A percentile compares a stretch with the other conserved stretches of the same genome.
These are phyloP conservation scores for Echinops telfairi DNA, from an alignment of 2,113 vertebrate species.

Conservation along the genomic window DNA sequence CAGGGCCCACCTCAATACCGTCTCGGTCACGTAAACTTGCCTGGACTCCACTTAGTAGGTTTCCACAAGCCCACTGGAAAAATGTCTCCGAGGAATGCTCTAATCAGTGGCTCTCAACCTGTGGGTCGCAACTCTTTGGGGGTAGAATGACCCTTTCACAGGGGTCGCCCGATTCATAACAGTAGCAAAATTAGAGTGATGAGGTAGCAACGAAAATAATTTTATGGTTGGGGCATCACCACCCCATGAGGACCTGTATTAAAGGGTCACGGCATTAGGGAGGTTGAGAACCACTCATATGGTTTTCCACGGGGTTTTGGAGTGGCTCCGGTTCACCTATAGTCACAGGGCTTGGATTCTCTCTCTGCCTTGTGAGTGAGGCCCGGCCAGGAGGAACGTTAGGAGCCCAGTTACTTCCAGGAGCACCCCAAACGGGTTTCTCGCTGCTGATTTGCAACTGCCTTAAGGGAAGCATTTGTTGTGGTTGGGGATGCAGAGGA, in stretches of 20 bases:
- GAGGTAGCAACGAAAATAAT: no score
- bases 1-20: neutral
- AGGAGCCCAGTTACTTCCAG: neutral
- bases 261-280: no score
- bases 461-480: neutral
- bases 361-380: neutral
- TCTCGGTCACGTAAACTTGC: neutral
- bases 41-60: neutral
- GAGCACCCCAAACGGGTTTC: neutral
- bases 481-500: neutral
- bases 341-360: neutral
- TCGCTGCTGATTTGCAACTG: neutral
- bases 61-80: conserved; percentile 45
- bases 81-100: conserved; percentile 7
- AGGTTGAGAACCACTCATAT: neutral
- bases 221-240: no score
- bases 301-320: conserved; percentile 16
- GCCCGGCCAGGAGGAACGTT: neutral
- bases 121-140: no score
- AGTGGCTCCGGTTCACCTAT: neutral
- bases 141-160: no score
- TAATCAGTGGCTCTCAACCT: neutral
- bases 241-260: no score
- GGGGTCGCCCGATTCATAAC: no score
- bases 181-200: no score